A percentile compares a stretch with the other conserved stretches of the same genome.
Evolutionary conservation across 2,888 invertebrate genomes (phyloP).

Genomic region (Tachystola acroxantha): DNA sequence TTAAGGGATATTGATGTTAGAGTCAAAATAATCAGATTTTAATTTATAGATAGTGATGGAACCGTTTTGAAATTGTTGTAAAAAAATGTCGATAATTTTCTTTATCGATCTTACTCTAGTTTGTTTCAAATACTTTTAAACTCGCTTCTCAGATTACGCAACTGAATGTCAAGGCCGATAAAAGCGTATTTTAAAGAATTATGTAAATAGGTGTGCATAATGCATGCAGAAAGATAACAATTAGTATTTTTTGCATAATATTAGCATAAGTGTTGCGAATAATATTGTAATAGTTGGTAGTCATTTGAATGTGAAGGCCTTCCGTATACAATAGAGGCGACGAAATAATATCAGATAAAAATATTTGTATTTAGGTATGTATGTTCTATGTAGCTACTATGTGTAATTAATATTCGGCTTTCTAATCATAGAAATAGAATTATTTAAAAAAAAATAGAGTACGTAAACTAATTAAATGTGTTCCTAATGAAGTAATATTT

Average conservation of each 20-base stretch:
- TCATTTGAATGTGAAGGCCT: background rate
- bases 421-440: too few species aligned
- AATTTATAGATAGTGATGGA: background rate
- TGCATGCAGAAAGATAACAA: conserved; percentile 5
- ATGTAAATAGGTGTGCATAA: background rate
- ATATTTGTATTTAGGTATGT: background rate
- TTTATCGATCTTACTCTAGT: too few species aligned
- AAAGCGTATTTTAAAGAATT: background rate
- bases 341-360: too few species aligned
- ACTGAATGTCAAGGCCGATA: conserved; percentile 1
- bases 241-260: conserved; percentile 7
- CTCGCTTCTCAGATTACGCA: background rate
- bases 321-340: background rate
- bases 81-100: background rate
- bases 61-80: background rate
- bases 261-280: conserved; percentile 5
- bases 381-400: too few species aligned
- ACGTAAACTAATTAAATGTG: too few species aligned
- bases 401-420: too few species aligned
- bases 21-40: background rate
- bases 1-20: too few species aligned
- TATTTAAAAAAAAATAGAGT: too few species aligned
- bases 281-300: too few species aligned
- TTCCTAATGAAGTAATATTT: too few species aligned
- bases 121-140: too few species aligned